Evolutionary conservation across 2,797 vertebrate genomes (phyloP).

Genomic region (Premnoplex brunnescens): DNA sequence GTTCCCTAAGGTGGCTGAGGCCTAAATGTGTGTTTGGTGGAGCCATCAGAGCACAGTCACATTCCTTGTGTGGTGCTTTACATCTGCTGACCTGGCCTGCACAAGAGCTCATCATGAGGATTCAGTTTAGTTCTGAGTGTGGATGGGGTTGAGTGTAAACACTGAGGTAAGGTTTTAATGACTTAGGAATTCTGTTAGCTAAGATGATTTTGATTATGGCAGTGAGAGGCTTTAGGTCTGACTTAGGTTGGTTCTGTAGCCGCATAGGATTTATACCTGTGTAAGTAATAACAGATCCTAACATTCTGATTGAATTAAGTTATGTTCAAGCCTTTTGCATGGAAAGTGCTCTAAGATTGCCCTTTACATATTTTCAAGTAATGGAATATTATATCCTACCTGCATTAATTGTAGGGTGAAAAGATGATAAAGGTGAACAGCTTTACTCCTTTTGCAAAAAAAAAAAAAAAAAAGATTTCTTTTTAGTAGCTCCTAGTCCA

Average conservation of each 20-base stretch:
- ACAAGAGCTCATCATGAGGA: neutral
- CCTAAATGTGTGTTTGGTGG: neutral
- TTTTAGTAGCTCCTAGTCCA: neutral
- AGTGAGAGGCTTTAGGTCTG: neutral
- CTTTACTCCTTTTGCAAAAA: neutral
- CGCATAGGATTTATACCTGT: neutral
- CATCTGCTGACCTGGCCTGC: neutral
- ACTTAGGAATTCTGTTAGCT: neutral
- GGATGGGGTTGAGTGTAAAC: neutral
- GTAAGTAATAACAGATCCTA: conserved; percentile 2
- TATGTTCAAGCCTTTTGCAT: neutral
- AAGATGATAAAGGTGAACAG: neutral
- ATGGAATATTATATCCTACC: neutral
- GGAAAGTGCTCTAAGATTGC: neutral
- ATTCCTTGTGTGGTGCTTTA: neutral
- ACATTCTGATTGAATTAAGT: neutral
- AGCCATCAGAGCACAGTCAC: neutral
- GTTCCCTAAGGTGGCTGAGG: neutral
- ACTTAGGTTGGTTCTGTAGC: neutral
- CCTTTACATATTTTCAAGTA: neutral
- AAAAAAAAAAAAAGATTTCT: neutral
- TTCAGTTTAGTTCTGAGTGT: neutral
- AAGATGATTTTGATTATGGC: conserved; percentile 15
- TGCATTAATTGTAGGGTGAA: neutral
- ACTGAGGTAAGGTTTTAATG: neutral